Percentiles rank a stretch among this genome's conserved stretches.
Evolutionary conservation across 2,797 vertebrate genomes (phyloP).

Genomic region (Botia kubotai): DNA sequence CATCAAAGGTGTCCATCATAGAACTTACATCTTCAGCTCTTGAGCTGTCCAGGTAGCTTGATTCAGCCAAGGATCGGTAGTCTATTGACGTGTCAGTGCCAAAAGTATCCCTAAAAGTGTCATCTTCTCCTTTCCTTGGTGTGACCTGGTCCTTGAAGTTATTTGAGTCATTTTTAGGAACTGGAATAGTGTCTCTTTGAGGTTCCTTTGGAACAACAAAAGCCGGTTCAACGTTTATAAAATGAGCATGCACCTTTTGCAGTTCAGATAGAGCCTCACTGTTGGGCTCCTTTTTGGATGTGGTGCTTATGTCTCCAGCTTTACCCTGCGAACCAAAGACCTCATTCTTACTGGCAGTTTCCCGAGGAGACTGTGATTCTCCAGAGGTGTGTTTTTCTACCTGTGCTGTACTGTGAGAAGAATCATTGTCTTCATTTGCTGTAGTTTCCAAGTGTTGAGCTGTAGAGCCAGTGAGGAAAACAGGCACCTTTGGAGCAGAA

Average conservation of each 20-base stretch:
- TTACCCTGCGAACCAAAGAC: conserved; percentile 54
- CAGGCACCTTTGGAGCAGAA: conserved; percentile 7
- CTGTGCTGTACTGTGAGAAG: conserved; percentile 21
- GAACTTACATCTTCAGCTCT: conserved; percentile 51
- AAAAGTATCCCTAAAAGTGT: conserved; percentile 40
- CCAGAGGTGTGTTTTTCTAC: conserved; percentile 51
- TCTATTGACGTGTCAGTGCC: conserved; percentile 51
- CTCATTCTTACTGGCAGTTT: conserved; percentile 58
- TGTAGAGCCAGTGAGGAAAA: conserved; percentile 13
- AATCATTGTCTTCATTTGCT: conserved; percentile 24
- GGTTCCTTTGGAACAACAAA: conserved; percentile 55
- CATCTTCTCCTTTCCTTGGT: conserved; percentile 56
- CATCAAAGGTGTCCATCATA: conserved; percentile 62
- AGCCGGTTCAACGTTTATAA: conserved; percentile 52
- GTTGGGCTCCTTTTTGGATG: conserved; percentile 23
- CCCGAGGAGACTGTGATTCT: conserved; percentile 35
- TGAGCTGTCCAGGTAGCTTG: conserved; percentile 61
- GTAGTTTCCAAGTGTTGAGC: background rate
- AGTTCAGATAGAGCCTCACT: conserved; percentile 9
- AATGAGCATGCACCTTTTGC: conserved; percentile 47
- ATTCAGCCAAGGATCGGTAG: conserved; percentile 55
- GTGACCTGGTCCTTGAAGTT: conserved; percentile 41
- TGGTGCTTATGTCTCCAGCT: conserved; percentile 26
- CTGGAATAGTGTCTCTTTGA: conserved; percentile 5
- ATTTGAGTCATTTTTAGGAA: conserved; percentile 57